Evolutionary conservation across 2,113 vertebrate genomes (phyloP).

Genomic region (Rhineura floridana): DNA sequence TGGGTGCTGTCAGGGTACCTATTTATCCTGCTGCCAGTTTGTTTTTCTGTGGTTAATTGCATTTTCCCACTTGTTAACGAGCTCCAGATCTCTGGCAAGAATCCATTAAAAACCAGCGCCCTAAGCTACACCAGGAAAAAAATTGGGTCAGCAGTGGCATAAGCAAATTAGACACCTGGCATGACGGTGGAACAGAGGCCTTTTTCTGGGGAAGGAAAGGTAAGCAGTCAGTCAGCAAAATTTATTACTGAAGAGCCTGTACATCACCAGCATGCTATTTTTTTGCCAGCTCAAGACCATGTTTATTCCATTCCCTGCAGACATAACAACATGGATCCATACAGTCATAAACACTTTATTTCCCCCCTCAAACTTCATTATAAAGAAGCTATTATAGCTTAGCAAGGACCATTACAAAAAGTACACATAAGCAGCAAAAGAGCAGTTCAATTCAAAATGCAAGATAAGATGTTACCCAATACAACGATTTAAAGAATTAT

Average conservation of each 20-base stretch:
- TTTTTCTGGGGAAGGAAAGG: neutral
- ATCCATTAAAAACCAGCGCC: neutral
- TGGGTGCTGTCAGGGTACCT: neutral
- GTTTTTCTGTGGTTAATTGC: slow-evolving; percentile 1
- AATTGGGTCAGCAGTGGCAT: neutral
- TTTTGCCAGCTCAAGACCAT: neutral
- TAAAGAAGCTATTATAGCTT: neutral
- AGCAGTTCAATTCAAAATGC: neutral
- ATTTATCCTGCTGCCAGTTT: slow-evolving; percentile 13
- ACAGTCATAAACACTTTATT: neutral
- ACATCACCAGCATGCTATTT: neutral
- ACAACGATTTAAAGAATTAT: neutral
- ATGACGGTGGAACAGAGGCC: neutral
- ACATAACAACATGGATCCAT: neutral
- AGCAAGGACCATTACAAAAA: neutral
- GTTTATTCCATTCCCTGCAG: neutral
- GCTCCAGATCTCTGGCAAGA: slow-evolving; percentile 7
- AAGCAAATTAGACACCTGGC: slow-evolving; percentile 1
- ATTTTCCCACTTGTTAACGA: slow-evolving; percentile 18
- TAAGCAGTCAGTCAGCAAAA: neutral
- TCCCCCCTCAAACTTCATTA: neutral
- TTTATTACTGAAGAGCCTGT: neutral
- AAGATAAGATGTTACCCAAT: neutral
- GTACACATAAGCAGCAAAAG: neutral
- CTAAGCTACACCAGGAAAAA: neutral